phyloP scores from a whole-genome alignment of 2,888 invertebrate genomes.

The Lagria hirta region DNA sequence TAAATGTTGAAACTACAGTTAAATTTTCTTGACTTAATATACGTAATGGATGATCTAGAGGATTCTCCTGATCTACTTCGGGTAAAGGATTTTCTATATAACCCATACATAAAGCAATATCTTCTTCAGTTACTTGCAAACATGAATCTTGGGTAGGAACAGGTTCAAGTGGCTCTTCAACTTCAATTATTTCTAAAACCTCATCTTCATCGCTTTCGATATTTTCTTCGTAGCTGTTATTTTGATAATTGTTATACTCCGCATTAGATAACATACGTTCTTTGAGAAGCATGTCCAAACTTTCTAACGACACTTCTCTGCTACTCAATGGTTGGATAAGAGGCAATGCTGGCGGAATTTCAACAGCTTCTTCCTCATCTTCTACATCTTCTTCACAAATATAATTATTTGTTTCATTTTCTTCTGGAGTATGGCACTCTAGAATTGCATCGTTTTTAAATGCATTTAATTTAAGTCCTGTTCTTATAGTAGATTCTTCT shows the following conservation, averaged over 20 bases:
- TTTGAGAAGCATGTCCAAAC: constrained; percentile 73
- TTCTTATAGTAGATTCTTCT: constrained; percentile 63
- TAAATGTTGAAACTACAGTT: constrained; percentile 87
- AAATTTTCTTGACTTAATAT: constrained; percentile 90
- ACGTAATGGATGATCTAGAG: constrained; percentile 80
- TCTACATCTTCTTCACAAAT: constrained; percentile 64
- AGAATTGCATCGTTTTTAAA: constrained; percentile 42
- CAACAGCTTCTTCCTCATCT: constrained; percentile 77
- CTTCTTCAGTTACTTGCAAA: constrained; percentile 90
- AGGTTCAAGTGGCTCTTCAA: constrained; percentile 77
- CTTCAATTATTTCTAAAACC: constrained; percentile 77
- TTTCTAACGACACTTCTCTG: constrained; percentile 81
- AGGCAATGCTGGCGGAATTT: constrained; percentile 79
- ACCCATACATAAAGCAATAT: constrained; percentile 85
- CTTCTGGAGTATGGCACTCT: constrained; percentile 48
- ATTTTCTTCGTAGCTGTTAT: constrained; percentile 59
- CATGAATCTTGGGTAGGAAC: constrained; percentile 86
- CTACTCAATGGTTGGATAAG: constrained; percentile 77
- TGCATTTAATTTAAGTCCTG: constrained; percentile 58
- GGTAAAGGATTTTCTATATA: constrained; percentile 67
- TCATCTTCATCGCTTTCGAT: constrained; percentile 64
- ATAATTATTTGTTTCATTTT: constrained; percentile 37
- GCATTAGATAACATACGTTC: constrained; percentile 63
- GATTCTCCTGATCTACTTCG: constrained; percentile 70
- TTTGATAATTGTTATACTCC: constrained; percentile 47